These are phyloP conservation scores for Muscidifurax raptorellus DNA, from an alignment of 1,140 invertebrate species.

Conservation along the genomic window DNA sequence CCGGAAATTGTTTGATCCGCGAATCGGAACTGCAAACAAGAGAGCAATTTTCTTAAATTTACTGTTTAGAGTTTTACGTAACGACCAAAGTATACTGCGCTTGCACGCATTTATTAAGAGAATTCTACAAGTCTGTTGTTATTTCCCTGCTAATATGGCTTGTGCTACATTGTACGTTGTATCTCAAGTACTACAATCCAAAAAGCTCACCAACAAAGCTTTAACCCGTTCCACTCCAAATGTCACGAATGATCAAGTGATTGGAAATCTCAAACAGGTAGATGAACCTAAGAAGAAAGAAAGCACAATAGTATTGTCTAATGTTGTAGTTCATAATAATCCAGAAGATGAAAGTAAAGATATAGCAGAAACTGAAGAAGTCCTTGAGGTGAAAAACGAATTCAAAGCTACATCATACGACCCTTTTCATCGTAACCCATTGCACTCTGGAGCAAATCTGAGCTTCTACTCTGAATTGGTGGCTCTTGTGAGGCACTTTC, in stretches of 20 bases:
- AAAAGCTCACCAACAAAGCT: conserved; percentile 56
- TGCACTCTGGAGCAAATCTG: conserved; percentile 85
- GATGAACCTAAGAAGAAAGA: conserved; percentile 57
- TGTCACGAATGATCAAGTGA: conserved; percentile 50
- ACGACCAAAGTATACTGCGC: conserved; percentile 83
- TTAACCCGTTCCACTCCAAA: conserved; percentile 17
- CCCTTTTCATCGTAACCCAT: conserved; percentile 87
- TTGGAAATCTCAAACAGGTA: background rate
- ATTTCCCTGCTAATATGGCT: conserved; percentile 74
- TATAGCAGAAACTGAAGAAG: conserved; percentile 56
- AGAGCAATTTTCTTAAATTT: conserved; percentile 92
- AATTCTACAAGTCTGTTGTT: conserved; percentile 84
- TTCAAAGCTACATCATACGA: conserved; percentile 78
- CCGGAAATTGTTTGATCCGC: conserved; percentile 87
- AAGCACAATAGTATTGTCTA: conserved; percentile 69
- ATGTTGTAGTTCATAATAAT: conserved; percentile 55
- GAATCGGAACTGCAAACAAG: conserved; percentile 84
- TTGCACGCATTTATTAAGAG: conserved; percentile 93
- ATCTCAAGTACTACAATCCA: conserved; percentile 79
- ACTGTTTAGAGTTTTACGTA: conserved; percentile 88
- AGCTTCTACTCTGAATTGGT: conserved; percentile 84
- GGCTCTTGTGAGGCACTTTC: conserved; percentile 85
- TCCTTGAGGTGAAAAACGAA: conserved; percentile 56
- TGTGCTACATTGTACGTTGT: conserved; percentile 88
- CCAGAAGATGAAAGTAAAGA: conserved; percentile 57